Percentiles rank a stretch among this genome's conserved stretches.
phyloP scores from a whole-genome alignment of 2,888 invertebrate genomes.

The Drosophila monieri region DNA sequence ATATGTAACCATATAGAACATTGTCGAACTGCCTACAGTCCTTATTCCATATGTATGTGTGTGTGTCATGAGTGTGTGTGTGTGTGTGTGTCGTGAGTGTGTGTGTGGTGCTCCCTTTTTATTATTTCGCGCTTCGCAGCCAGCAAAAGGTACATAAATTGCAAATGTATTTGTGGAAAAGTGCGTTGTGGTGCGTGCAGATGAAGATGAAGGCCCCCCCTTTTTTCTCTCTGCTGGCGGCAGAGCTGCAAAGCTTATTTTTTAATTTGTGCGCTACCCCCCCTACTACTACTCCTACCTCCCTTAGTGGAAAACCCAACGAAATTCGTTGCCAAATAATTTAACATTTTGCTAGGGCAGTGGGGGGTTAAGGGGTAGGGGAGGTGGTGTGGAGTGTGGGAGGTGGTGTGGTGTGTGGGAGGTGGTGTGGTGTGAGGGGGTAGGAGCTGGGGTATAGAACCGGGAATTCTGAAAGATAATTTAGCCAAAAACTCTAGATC shows the following conservation, averaged over 20 bases:
- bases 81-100: conserved; percentile 2
- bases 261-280: conserved; percentile 51
- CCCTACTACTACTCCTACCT: neutral
- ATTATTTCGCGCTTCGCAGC: conserved; percentile 45
- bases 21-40: conserved; percentile 32
- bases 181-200: conserved; percentile 56
- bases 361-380: neutral
- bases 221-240: conserved; percentile 12
- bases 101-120: conserved; percentile 45
- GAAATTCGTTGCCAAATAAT: conserved; percentile 43
- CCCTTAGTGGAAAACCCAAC: neutral
- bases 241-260: conserved; percentile 46
- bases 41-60: conserved; percentile 14
- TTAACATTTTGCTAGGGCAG: conserved; percentile 40
- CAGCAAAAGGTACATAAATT: conserved; percentile 57
- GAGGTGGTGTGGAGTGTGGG: neutral
- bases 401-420: too few species aligned
- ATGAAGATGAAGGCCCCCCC: conserved; percentile 11
- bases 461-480: conserved; percentile 4
- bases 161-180: conserved; percentile 59
- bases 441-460: neutral
- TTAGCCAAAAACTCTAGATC: neutral
- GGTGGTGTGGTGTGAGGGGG: neutral
- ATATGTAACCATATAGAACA: conserved; percentile 55
- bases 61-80: conserved; percentile 10